These are phyloP conservation scores for Drosophila glabriapex DNA, from an alignment of 2,888 invertebrate species.

Conservation along the genomic window DNA sequence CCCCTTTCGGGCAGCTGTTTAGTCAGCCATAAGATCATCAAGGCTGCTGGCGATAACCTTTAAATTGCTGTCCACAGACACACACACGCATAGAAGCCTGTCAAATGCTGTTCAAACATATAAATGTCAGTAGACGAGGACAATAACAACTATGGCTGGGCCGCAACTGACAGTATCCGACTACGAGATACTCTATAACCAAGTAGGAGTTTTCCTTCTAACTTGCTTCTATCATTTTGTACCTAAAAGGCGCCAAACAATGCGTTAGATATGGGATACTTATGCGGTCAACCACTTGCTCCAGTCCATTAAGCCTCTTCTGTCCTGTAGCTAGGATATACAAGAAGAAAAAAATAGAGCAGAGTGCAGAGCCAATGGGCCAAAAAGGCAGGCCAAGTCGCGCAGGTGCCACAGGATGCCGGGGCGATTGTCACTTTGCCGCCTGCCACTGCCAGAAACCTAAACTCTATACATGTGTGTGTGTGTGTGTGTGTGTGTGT, in stretches of 20 bases:
- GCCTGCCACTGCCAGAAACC: conserved; percentile 39
- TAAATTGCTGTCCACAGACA: conserved; percentile 61
- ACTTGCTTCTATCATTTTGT: background rate
- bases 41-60: conserved; percentile 72
- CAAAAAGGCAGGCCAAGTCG: conserved; percentile 46
- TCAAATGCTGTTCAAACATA: conserved; percentile 48
- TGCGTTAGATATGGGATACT: background rate
- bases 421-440: conserved; percentile 70
- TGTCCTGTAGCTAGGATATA: background rate
- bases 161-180: background rate
- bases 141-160: conserved; percentile 28
- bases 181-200: background rate
- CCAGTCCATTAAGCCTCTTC: background rate
- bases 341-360: conserved; percentile 23
- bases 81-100: conserved; percentile 6
- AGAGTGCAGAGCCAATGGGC: conserved; percentile 41
- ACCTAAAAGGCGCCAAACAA: background rate
- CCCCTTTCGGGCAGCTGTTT: conserved; percentile 46
- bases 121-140: conserved; percentile 30
- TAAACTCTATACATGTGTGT: background rate
- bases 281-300: background rate
- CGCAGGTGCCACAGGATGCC: conserved; percentile 57
- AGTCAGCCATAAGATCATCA: conserved; percentile 73
- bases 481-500: conserved; percentile 19
- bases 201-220: background rate